Evolutionary conservation across 2,113 vertebrate species (phyloP).

Genomic region (Tauraco erythrolophus): DNA sequence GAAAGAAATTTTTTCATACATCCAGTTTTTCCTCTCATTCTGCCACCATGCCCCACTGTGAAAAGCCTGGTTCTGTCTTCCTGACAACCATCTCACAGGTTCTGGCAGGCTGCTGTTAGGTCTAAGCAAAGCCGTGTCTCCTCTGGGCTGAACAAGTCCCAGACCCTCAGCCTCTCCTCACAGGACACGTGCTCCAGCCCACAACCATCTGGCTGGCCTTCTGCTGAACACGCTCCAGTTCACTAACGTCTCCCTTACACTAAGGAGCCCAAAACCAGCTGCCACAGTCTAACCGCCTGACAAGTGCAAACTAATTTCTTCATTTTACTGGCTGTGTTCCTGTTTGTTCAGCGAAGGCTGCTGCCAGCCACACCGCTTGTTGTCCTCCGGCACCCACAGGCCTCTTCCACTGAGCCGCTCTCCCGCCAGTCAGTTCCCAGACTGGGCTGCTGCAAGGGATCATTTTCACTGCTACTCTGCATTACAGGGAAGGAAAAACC

Average conservation of each 20-base stretch:
- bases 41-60: background rate
- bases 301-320: too few relatives aligned
- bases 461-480: background rate
- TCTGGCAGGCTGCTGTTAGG: background rate
- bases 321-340: background rate
- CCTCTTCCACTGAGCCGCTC: background rate
- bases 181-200: background rate
- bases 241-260: background rate
- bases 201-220: background rate
- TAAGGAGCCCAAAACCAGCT: background rate
- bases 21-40: background rate
- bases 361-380: background rate
- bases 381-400: background rate
- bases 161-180: background rate
- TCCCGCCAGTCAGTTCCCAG: background rate
- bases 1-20: background rate
- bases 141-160: background rate
- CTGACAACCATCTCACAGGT: background rate
- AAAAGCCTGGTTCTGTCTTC: background rate
- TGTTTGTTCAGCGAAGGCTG: background rate
- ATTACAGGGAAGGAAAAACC: background rate
- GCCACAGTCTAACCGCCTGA: background rate
- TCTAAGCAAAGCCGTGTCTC: background rate
- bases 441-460: background rate
- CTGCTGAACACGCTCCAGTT: background rate